Base-by-base conservation (phyloP, 2,113 vertebrate species). In the Phrynosoma platyrhinos region DNA sequence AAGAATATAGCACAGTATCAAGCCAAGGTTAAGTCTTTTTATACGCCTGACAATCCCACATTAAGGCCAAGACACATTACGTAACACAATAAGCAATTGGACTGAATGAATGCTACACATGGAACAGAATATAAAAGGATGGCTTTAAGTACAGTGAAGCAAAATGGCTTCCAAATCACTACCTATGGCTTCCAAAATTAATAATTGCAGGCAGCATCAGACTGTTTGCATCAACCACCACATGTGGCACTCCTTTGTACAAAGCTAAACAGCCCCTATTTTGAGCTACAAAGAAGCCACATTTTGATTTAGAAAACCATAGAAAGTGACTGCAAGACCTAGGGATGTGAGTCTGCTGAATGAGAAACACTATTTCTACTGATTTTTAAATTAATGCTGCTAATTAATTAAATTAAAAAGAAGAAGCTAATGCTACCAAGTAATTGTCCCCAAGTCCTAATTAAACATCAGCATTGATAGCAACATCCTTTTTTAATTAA, bases 401-500 rank as follows among this genome's bases (percentile, higher is more conserved):
- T 42, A n/a, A n/a, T n/a, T n/a, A n/a, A n/a, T n/a, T n/a, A n/a
- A n/a, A 21, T 75, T 76, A 71, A 71, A 62, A 81, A 80, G 69
- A 30, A 13, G 32, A 83, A 55, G 20, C 55, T 92, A 52, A 77
- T 23, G 18, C 85, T 88, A 90, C 81, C 25, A 12, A 88, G 81
- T 55, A 69, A 84, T 94, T 89, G 90, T 87, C 76, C 62, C 40
- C 5, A 32, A 89, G 77, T 74, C 77, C 82, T 82, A 88, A 86
- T 36, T 80, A 90, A 90, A 90, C 68, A 79, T 42, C 79, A 82
- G 71, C 78, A 89, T 66, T 87, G 80, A 2, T 64, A 27, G 27
- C 23, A 71, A 5, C 0, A 72, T 62, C 32, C 79, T 23, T 74
- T 91, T 90, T 86, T 77, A 92, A 87, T 30, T 36, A 83, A 36